Percentiles rank a stretch among this genome's conserved stretches.
Evolutionary conservation across 1,140 invertebrate species (phyloP).

Genomic region (Scaptomyza graminum): DNA sequence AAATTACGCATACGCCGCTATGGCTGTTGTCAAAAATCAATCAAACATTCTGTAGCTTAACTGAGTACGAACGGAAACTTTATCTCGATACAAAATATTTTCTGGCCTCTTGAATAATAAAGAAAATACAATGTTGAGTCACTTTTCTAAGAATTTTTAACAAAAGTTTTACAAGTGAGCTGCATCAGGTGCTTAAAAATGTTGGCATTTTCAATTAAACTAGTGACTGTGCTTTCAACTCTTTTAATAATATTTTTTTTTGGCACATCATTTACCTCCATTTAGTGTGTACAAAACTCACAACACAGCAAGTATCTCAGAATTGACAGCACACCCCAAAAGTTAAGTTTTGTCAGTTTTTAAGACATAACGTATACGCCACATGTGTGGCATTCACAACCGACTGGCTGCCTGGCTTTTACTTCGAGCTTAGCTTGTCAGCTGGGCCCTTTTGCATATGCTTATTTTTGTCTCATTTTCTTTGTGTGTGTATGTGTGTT

Average conservation of each 20-base stretch:
- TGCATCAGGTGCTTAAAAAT: slow-evolving; percentile 9
- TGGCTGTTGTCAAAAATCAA: slow-evolving; percentile 23
- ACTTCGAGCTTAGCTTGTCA: slow-evolving; percentile 38
- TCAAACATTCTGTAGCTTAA: slow-evolving; percentile 18
- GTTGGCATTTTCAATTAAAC: too few species aligned
- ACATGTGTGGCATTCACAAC: slow-evolving; percentile 5
- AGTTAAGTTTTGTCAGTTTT: slow-evolving; percentile 42
- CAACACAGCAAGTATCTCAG: slow-evolving; percentile 6
- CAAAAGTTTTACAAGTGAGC: slow-evolving; percentile 16
- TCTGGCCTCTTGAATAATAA: neutral
- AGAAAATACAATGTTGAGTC: neutral
- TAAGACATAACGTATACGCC: slow-evolving; percentile 46
- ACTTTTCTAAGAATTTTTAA: neutral
- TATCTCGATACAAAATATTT: too few species aligned
- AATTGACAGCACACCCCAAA: slow-evolving; percentile 31
- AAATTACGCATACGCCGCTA: slow-evolving; percentile 43
- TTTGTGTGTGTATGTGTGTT: neutral
- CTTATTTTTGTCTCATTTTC: slow-evolving; percentile 1
- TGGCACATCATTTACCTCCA: slow-evolving; percentile 19
- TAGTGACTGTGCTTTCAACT: neutral
- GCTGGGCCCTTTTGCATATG: slow-evolving; percentile 48
- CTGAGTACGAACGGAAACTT: neutral
- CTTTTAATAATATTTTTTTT: slow-evolving; percentile 5
- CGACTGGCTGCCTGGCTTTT: too few species aligned
- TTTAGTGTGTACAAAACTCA: neutral